Base-by-base conservation (phyloP, 2,113 vertebrate genomes). In the Thalassoma bifasciatum region DNA sequence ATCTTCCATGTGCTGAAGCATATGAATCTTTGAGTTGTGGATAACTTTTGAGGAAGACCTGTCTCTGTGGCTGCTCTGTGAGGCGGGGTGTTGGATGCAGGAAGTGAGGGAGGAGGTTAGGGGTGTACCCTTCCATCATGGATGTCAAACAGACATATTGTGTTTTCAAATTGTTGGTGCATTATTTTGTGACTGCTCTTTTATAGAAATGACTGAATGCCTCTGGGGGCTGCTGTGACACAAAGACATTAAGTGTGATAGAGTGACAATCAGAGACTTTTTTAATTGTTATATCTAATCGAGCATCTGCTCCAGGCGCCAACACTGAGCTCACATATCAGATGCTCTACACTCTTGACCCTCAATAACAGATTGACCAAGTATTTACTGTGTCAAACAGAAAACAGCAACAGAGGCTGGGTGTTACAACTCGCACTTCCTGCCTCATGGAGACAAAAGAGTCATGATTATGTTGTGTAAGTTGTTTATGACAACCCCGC, bases 31-130 rank as follows among this genome's bases (percentile, higher is more conserved):
- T 60, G 68, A 30, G 44, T 46, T 67, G 46, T 82, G 65, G 69
- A 70, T 79, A 80, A 80, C 59, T 86, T 84, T n/a, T 68, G 66
- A 86, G 80, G 51, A 77, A 67, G 77, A 86, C 79, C 72, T 83
- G 60, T 61, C 53, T 11, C 42, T 75, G 53, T 73, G 68, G 75
- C 53, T 62, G 4, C 72, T 49, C 17, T 51, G 54, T 14, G 24
- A 89, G 89, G 82, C 26, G 58, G 69, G 34, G 72, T 73, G 19
- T 77, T 65, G 13, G 11, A 62, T 5, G 64, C 88, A 92, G 91
- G 89, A 90, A 91, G 90, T 77, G 66, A 89, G 84, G 87, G 79
- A 86, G 86, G 82, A 81, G 79, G 77, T 86, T 53, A 53, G 53
- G 23, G 65, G 79, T 60, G 11, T 37, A 58, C 50, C 65, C 67